Conservation (phyloP, 1,140 invertebrate species). For the Plodia interpunctella region DNA sequence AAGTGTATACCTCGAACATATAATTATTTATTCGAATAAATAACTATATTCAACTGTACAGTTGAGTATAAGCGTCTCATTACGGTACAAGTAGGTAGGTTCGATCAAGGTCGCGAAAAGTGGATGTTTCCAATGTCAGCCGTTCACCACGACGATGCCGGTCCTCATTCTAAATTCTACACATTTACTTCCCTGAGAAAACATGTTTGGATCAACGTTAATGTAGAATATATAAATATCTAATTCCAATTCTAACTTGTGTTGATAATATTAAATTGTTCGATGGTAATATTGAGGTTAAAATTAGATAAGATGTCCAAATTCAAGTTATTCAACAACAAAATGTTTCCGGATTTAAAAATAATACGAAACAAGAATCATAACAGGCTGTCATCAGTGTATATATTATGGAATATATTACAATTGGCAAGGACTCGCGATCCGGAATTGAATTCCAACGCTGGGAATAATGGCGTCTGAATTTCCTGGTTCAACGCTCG, state of each 20-base stretch:
- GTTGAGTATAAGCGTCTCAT: constrained; percentile 1
- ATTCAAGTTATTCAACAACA: too few relatives aligned
- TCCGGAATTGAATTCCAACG: neutral
- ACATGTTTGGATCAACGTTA: neutral
- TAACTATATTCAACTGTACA: too few relatives aligned
- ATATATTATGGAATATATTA: constrained; percentile 5
- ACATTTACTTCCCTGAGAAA: constrained; percentile 13
- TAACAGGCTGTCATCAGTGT: neutral
- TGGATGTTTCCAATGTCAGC: constrained; percentile 8
- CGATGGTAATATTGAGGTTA: too few relatives aligned
- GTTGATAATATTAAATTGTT: neutral
- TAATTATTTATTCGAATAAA: too few relatives aligned
- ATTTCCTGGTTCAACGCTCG: constrained; percentile 43
- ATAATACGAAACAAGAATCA: neutral
- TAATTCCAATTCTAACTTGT: neutral
- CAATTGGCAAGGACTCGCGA: constrained; percentile 4
- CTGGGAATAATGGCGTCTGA: constrained; percentile 1
- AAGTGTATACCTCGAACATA: too few relatives aligned
- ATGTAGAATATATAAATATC: constrained; percentile 2
- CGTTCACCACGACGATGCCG: constrained; percentile 7
- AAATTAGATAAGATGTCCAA: too few relatives aligned
- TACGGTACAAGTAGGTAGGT: neutral
- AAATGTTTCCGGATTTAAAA: too few relatives aligned
- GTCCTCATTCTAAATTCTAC: constrained; percentile 9
- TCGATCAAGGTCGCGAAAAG: constrained; percentile 10